phyloP scores from a whole-genome alignment of 2,888 invertebrate genomes.

The Hydroisotoma schaefferi region DNA sequence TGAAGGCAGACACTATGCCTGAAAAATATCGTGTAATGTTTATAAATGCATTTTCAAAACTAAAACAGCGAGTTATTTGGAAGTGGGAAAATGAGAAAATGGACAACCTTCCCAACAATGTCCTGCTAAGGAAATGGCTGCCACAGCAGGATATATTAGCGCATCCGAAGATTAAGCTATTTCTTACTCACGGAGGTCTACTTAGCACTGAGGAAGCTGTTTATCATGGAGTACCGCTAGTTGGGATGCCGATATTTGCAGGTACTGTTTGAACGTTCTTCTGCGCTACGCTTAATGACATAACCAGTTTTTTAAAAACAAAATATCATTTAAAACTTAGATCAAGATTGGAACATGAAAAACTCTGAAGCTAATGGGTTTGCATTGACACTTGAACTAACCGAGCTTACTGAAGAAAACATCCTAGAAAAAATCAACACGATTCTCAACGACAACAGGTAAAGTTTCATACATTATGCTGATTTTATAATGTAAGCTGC shows the following conservation, averaged over 20 bases:
- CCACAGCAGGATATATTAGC: slow-evolving; percentile 76
- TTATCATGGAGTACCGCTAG: slow-evolving; percentile 60
- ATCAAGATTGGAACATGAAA: slow-evolving; percentile 5
- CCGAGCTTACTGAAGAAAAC: slow-evolving; percentile 6
- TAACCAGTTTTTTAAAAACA: not conserved
- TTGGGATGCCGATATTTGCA: slow-evolving; percentile 57
- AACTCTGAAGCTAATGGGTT: slow-evolving; percentile 53
- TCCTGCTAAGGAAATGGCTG: slow-evolving; percentile 63
- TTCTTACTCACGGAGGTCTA: slow-evolving; percentile 66
- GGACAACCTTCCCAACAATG: slow-evolving; percentile 60
- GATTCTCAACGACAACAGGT: slow-evolving; percentile 5
- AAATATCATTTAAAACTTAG: not conserved
- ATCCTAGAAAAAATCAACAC: slow-evolving; percentile 5
- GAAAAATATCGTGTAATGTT: slow-evolving; percentile 66
- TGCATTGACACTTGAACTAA: slow-evolving; percentile 14
- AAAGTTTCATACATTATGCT: too few relatives aligned
- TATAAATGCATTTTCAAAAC: slow-evolving; percentile 67
- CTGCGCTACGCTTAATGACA: not conserved
- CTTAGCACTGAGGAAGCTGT: slow-evolving; percentile 63
- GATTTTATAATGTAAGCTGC: too few relatives aligned
- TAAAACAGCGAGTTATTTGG: slow-evolving; percentile 78
- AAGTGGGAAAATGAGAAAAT: slow-evolving; percentile 69
- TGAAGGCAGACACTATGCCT: slow-evolving; percentile 76
- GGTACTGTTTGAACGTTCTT: slow-evolving; percentile 53
- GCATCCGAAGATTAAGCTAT: slow-evolving; percentile 60